Evolutionary conservation across 2,113 vertebrate genomes (phyloP), one percentile per base, ranked within the genome.

Genomic region (Podocnemis expansa): DNA sequence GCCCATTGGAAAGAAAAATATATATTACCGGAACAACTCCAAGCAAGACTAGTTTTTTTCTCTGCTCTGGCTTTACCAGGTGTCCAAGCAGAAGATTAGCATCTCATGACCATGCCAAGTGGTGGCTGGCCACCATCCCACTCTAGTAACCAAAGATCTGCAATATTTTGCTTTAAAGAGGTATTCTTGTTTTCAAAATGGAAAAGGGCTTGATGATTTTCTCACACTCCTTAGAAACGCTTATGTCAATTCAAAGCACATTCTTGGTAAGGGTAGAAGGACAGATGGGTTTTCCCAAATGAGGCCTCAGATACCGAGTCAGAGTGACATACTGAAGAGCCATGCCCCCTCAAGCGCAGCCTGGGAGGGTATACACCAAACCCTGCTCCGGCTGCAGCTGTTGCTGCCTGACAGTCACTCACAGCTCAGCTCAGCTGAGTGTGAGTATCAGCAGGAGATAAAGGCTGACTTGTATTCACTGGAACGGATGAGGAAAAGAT

Each of bases 161-260:
- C 84, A 79, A 6, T 21, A 3, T 47, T 90, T 55, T 16, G 84
- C 83, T 80, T 51, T 19, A 38, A 55, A 91, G 92, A 45, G 91
- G 41, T 70, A 7, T 0, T 4, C 87, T 19, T 41, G 84, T 80
- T 34, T 84, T 94, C 96, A 93, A 96, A 93, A 91, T 96, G 94
- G 94, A 95, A 93, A 55, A 88, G 63, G 82, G 80, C 4, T 78
- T 73, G 89, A 47, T 90, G 73, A 22, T 93, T 94, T 76, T 82
- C 70, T 76, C 94, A 89, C 88, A 51, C 94, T 96, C 89, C 75
- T 78, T 89, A 0, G 11, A 94, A 90, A 96, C 90, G 87, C 93
- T 95, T 96, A 38, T 93, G 80, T n/a, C 94, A 75, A 70, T 84
- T 96, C 88, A 75, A 94, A 96, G 84, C 95, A 96, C 91, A 89